Evolutionary conservation across 2,888 invertebrate species (phyloP).

Genomic region (Endotricha flammealis): DNA sequence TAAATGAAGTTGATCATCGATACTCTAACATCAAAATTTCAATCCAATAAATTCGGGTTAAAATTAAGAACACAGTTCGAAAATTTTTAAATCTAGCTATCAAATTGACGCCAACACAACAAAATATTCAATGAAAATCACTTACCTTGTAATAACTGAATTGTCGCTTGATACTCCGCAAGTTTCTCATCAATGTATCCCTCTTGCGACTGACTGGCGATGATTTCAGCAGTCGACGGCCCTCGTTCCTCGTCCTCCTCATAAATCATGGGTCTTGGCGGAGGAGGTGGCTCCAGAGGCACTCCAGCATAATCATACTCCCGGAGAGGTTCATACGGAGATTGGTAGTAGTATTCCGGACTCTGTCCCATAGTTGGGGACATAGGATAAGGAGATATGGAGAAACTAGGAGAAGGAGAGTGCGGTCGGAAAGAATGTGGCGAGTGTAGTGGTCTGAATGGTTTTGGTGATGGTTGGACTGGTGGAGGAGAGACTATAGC

Average conservation of each 20-base stretch:
- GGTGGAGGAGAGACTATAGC: slow-evolving; percentile 77
- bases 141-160: slow-evolving; percentile 92
- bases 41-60: no score
- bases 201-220: slow-evolving; percentile 95
- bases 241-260: slow-evolving; percentile 86
- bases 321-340: slow-evolving; percentile 76
- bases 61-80: no score
- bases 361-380: slow-evolving; percentile 80
- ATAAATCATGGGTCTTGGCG: slow-evolving; percentile 81
- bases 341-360: slow-evolving; percentile 79
- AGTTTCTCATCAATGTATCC: slow-evolving; percentile 96
- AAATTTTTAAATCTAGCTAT: no score
- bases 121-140: no score
- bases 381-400: slow-evolving; percentile 70
- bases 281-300: slow-evolving; percentile 87
- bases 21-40: no score
- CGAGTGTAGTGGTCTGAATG: slow-evolving; percentile 66
- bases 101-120: no score
- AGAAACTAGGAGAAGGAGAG: slow-evolving; percentile 70
- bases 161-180: slow-evolving; percentile 95
- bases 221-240: slow-evolving; percentile 93
- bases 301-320: slow-evolving; percentile 86
- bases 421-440: slow-evolving; percentile 64
- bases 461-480: slow-evolving; percentile 77
- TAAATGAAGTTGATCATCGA: no score